phyloP scores from a whole-genome alignment of 2,113 vertebrate species.

The Rostratula benghalensis region DNA sequence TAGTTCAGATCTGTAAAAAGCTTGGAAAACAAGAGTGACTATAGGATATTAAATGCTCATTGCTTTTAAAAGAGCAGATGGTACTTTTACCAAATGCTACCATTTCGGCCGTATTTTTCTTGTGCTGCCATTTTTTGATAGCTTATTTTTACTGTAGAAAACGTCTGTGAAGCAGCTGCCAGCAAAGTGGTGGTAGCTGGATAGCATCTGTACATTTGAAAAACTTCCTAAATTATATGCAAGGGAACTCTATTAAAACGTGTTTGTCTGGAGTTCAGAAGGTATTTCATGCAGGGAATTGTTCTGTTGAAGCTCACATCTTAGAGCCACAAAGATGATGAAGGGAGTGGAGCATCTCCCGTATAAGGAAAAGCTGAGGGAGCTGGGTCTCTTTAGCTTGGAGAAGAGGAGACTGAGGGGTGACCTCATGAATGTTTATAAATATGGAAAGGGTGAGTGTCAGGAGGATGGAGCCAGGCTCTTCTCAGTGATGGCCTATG shows the following conservation, averaged over 20 bases:
- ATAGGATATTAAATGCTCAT: not conserved
- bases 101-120: not conserved
- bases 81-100: not conserved
- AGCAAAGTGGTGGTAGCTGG: not conserved
- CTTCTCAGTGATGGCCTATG: too few species aligned
- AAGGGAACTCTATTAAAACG: not conserved
- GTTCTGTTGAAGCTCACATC: not conserved
- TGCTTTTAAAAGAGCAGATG: constrained; percentile 29
- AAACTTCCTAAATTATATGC: not conserved
- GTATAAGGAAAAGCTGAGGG: too few species aligned
- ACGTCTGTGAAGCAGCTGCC: constrained; percentile 28
- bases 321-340: too few species aligned
- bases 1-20: constrained; percentile 18
- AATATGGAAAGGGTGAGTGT: too few species aligned
- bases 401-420: too few species aligned
- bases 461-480: too few species aligned
- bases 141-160: constrained; percentile 4
- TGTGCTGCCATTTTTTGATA: not conserved
- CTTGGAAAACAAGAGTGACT: not conserved
- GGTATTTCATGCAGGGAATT: not conserved
- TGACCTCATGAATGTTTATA: too few species aligned
- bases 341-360: too few species aligned
- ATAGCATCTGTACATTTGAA: not conserved
- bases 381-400: too few species aligned
- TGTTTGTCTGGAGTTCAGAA: not conserved